Base-by-base conservation (phyloP, 2,888 invertebrate genomes). In the Lasioglossum marginatum region DNA sequence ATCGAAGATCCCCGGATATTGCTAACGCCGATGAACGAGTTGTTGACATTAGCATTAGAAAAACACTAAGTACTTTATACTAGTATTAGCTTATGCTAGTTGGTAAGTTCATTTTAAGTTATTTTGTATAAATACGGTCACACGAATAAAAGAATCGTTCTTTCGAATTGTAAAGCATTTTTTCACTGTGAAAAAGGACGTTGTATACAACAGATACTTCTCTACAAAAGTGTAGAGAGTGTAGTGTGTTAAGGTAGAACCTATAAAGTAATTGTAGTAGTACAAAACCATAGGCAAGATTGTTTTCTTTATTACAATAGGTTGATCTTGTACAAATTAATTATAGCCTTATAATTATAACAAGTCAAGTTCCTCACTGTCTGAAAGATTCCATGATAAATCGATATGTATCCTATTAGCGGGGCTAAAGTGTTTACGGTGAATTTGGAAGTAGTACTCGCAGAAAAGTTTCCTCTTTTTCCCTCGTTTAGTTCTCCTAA, bases 1-100 rank as follows among this genome's bases (percentile, higher is more conserved):
- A 97, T 99, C 1, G 98, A 99, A 94, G 99, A 99, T 96, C 98
- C 99, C 0, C 96, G 99, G 88, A 97, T 97, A 85, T 96, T 99
- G 88, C 96, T 99, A 45, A 97, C 97, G 3, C 97, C 98, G 80
- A 97, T 99, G 96, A 99, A 99, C 95, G 97, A 98, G 91, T 96
- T 99, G 78, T 95, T 99, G 88, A 96, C 97, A 3, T 97, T 97
- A 95, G 97, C 97, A 71, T 96, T 98, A 91, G 98, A 98, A 91
- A 98, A 98, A 95, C 72, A 80, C 77, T 88, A 84, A 45, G 45
- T 76, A 34, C 4, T 37, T 31, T 23, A 48, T 48, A 48, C 45
- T 48, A 48, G 0, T 48, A 5, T 45, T 57, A 19, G 12, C 31
- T n/a, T 48, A 8, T 27, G 40, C 1, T 66, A 60, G 12, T 57